Conservation (phyloP, 2,113 vertebrate species). For the Lasiurus borealis region DNA sequence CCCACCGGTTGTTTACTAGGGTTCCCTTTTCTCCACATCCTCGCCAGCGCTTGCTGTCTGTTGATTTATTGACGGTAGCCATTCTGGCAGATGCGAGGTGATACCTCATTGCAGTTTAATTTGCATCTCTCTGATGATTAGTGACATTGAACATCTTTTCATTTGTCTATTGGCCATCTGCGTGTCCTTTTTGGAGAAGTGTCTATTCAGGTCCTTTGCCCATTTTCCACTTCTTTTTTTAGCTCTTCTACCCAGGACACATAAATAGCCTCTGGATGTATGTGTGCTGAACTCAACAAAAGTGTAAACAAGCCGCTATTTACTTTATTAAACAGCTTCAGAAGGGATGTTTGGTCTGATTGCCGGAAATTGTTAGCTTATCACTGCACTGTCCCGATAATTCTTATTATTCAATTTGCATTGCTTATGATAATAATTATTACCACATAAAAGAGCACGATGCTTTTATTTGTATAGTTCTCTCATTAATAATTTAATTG, state of each 20-base stretch:
- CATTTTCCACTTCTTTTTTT: background rate
- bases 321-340: constrained; percentile 76
- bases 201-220: background rate
- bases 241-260: background rate
- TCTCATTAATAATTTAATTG: constrained; percentile 81
- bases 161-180: background rate
- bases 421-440: constrained; percentile 76
- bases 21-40: background rate
- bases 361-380: constrained; percentile 78
- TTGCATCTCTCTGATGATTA: background rate
- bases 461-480: constrained; percentile 76
- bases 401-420: constrained; percentile 80
- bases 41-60: too few species aligned
- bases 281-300: constrained; percentile 55
- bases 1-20: background rate
- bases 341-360: constrained; percentile 73
- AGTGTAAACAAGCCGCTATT: constrained; percentile 71
- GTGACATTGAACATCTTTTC: background rate
- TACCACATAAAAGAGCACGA: constrained; percentile 61
- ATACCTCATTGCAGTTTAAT: background rate
- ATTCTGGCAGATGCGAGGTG: background rate
- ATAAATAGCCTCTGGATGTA: constrained; percentile 11
- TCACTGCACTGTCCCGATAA: constrained; percentile 71
- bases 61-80: background rate
- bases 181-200: background rate